A percentile compares a stretch with the other conserved stretches of the same genome.
Conservation (phyloP, 64 coral and sea anemone genomes). For the Actinia equina region DNA sequence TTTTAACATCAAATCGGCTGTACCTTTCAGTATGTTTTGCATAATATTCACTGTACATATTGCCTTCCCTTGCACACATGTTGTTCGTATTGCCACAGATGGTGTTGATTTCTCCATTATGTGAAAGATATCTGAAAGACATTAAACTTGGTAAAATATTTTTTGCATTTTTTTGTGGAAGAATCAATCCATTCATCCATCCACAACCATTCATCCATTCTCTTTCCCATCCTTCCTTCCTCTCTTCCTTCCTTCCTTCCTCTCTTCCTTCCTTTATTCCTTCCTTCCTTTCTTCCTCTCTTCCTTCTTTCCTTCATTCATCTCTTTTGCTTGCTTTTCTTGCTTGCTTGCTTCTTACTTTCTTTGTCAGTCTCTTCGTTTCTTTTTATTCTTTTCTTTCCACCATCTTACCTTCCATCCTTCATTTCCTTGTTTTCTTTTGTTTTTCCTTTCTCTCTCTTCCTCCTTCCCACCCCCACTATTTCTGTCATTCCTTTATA, state of each 20-base stretch:
- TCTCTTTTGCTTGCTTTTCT: background rate
- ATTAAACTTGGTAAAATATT: background rate
- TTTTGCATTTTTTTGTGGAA: background rate
- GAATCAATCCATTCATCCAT: background rate
- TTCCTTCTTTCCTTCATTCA: background rate
- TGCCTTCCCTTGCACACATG: constrained; percentile 87
- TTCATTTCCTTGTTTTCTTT: too few species aligned
- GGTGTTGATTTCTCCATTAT: constrained; percentile 99
- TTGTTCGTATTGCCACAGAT: constrained; percentile 93
- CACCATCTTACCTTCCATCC: too few species aligned
- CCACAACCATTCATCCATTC: too few species aligned
- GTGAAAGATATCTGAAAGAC: constrained; percentile 74
- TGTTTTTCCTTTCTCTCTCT: too few species aligned
- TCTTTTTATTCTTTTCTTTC: background rate
- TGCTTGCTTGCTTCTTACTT: too few species aligned
- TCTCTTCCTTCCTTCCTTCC: background rate
- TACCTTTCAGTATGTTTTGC: constrained; percentile 75
- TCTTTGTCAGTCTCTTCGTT: background rate
- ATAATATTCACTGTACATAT: constrained; percentile 84
- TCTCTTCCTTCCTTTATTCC: background rate
- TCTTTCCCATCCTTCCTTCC: background rate
- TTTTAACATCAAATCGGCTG: too few species aligned
- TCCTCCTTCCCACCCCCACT: too few species aligned
- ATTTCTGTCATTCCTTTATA: background rate
- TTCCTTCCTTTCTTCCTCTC: background rate